phyloP scores from a whole-genome alignment of 2,113 vertebrate genomes.

The Chionis minor region DNA sequence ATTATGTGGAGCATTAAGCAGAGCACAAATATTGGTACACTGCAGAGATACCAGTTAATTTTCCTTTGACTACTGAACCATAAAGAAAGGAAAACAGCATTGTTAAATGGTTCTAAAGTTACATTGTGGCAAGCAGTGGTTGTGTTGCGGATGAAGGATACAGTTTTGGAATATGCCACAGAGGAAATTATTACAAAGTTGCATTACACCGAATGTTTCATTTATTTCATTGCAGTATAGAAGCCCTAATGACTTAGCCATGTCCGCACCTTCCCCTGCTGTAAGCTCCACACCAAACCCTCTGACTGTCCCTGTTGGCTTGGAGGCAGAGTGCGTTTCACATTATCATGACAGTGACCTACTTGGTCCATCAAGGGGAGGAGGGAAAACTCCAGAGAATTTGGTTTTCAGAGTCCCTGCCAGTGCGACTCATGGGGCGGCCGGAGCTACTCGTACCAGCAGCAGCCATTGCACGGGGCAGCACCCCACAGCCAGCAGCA shows the following conservation, averaged over 20 bases:
- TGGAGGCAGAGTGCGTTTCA: background rate
- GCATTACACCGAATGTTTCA: background rate
- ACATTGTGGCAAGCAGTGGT: background rate
- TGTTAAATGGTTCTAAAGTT: background rate
- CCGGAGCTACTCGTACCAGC: fast-evolving
- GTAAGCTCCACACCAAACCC: background rate
- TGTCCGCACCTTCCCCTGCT: background rate
- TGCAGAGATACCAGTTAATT: conserved; percentile 16
- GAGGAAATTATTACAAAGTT: background rate
- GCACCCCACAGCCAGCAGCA: background rate
- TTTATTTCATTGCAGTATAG: background rate
- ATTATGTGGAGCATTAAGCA: conserved; percentile 7
- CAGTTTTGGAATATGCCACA: background rate
- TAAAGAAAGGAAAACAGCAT: background rate
- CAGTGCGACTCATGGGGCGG: background rate
- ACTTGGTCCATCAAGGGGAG: background rate
- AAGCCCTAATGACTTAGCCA: background rate
- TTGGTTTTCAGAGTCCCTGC: background rate
- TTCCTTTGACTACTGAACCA: conserved; percentile 13
- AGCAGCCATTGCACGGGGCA: background rate
- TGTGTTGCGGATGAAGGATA: background rate
- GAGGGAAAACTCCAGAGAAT: background rate
- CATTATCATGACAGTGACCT: background rate
- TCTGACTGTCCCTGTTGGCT: fast-evolving
- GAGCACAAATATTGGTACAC: conserved; percentile 18